phyloP scores from a whole-genome alignment of 2,888 invertebrate species.

The Hipparchia semele region DNA sequence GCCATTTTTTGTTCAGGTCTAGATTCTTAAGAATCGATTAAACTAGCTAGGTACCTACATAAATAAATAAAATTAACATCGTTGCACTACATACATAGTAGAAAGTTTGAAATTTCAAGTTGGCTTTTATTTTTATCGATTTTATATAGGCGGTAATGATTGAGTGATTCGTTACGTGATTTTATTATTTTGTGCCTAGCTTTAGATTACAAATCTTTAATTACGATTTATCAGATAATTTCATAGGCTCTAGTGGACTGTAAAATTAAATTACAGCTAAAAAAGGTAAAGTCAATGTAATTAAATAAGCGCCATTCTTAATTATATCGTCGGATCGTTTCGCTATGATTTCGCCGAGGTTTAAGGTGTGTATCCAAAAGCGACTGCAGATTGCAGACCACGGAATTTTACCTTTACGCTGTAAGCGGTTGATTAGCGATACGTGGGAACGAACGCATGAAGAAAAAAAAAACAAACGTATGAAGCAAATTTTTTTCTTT shows the following conservation, averaged over 20 bases:
- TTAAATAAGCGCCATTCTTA: slow-evolving; percentile 58
- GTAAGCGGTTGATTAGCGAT: too few species aligned
- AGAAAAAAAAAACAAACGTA: too few species aligned
- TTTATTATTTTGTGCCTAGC: background rate
- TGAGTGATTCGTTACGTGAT: background rate
- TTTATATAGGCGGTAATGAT: background rate
- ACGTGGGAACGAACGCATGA: too few species aligned
- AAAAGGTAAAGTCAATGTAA: slow-evolving; percentile 48
- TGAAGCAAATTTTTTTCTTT: too few species aligned
- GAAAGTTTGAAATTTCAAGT: background rate
- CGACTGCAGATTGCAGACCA: too few species aligned
- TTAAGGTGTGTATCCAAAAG: background rate
- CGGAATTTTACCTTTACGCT: too few species aligned
- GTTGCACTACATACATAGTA: background rate
- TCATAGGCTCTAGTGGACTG: background rate
- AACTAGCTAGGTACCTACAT: background rate
- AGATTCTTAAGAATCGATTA: slow-evolving; percentile 1
- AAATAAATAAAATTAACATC: background rate
- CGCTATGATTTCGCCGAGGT: slow-evolving; percentile 47
- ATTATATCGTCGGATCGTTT: slow-evolving; percentile 51
- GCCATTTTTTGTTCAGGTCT: slow-evolving; percentile 5
- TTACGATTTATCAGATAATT: slow-evolving; percentile 5
- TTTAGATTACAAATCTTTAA: background rate
- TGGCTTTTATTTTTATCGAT: background rate
- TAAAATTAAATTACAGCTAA: slow-evolving; percentile 10